Evolutionary conservation across 2,797 vertebrate species (phyloP), one percentile per base, ranked within the genome.

Genomic region (Halcyon leucocephala): DNA sequence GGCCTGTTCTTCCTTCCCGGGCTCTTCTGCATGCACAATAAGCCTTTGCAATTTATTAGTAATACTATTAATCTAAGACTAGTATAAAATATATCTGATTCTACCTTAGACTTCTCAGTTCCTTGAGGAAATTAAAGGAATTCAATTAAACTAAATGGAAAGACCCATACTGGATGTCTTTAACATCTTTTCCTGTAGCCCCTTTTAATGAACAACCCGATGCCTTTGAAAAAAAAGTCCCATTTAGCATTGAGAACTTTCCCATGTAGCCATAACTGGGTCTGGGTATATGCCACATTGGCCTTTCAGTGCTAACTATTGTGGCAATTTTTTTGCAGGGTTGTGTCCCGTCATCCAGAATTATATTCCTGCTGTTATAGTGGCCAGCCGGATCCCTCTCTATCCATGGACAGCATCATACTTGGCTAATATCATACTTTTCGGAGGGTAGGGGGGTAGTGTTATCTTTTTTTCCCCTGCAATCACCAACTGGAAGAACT

Each of bases 361-460:
- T 77, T 44, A 10, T 33, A 52, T 79, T 85, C 41, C 49, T 69
- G 41, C 3, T 52, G 15, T 44, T 82, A 44, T 2, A 61, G 58
- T 64, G 87, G 52, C 62, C 58, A 58, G 74, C 10, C 21, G 74
- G 48, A 46, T 52, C 26, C 22, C 12, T 62, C 52, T 57, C 28
- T 33, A 3, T 44, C 39, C 2, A 2, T 29, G 29, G 33, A 6
- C 16, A 57, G 37, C 8, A 35, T 35, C 33, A 35, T 35, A 35
- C 33, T 35, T 48, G 33, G 2, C 31, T 66, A 55, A 48, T 11
- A 41, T 24, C 9, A 46, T 14, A 16, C 3, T 20, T 24, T 14
- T 7, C 3, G 7, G 8, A 1, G 8, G 4, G 7, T 2, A 2
- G 2, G 2, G 2, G 2, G 2, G 31, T 22, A n/a, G 54, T 14